phyloP scores from a whole-genome alignment of 2,888 invertebrate species.

The Spisula subtruncata region DNA sequence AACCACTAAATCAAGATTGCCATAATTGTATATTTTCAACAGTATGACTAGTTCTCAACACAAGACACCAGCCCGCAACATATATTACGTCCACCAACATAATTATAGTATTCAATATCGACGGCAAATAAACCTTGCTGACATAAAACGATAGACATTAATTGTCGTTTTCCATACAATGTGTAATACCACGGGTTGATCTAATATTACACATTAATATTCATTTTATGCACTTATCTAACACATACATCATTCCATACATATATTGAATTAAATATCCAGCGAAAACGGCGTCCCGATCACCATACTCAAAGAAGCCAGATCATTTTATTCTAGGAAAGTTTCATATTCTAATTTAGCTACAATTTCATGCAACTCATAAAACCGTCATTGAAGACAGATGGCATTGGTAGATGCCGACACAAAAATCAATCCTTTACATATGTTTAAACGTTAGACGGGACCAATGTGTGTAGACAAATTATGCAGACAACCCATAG shows the following conservation, averaged over 20 bases:
- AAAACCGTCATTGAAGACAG: not conserved
- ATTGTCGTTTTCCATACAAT: not conserved
- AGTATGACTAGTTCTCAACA: not conserved
- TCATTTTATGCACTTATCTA: not conserved
- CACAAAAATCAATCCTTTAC: not conserved
- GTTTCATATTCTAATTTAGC: not conserved
- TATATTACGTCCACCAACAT: not conserved
- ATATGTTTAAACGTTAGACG: not conserved
- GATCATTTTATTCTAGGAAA: not conserved
- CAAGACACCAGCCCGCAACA: not conserved
- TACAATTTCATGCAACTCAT: not conserved
- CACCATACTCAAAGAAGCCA: too few relatives aligned
- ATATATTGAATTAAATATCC: constrained; percentile 4
- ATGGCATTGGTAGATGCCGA: not conserved
- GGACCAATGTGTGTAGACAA: not conserved
- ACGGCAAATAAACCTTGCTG: not conserved
- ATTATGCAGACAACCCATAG: not conserved
- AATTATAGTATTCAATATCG: not conserved
- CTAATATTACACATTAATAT: not conserved
- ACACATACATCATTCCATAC: not conserved
- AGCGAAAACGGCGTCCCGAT: not conserved
- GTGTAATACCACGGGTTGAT: not conserved
- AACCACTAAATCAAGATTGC: not conserved
- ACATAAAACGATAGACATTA: constrained; percentile 9
- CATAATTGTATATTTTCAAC: too few relatives aligned